These are phyloP conservation scores for Festucalex cinctus DNA, from an alignment of 2,113 vertebrate genomes.

Conservation along the genomic window DNA sequence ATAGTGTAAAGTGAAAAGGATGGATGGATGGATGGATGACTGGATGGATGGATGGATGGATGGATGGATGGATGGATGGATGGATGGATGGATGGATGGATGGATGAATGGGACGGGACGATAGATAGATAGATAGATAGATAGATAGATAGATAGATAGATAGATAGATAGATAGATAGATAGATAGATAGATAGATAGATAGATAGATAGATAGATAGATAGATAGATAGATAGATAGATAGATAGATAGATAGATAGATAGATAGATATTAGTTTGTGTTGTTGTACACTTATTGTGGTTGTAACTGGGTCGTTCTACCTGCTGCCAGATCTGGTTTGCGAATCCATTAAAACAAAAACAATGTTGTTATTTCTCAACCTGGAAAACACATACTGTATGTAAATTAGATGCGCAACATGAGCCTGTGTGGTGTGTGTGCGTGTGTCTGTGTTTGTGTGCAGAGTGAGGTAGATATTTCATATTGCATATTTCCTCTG, in stretches of 20 bases:
- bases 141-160: not conserved
- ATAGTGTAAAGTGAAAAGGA: too few species aligned
- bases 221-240: not conserved
- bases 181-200: not conserved
- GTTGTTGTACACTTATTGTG: not conserved
- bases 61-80: not conserved
- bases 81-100: not conserved
- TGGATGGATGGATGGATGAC: too few species aligned
- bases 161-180: not conserved
- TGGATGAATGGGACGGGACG: not conserved
- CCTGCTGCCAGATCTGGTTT: constrained; percentile 5
- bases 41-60: not conserved
- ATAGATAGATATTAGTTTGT: not conserved
- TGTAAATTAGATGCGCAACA: constrained; percentile 37
- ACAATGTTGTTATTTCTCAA: constrained; percentile 31
- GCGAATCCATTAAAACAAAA: constrained; percentile 13
- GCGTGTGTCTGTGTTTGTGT: not conserved
- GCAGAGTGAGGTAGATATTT: not conserved
- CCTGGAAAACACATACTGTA: constrained; percentile 24
- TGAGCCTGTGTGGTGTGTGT: not conserved
- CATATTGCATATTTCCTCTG: constrained; percentile 26
- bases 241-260: not conserved
- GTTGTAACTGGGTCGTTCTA: not conserved
- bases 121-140: not conserved
- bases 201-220: not conserved